phyloP scores from a whole-genome alignment of 92 coral and sea anemone genomes.

The Paramuricea clavata region DNA sequence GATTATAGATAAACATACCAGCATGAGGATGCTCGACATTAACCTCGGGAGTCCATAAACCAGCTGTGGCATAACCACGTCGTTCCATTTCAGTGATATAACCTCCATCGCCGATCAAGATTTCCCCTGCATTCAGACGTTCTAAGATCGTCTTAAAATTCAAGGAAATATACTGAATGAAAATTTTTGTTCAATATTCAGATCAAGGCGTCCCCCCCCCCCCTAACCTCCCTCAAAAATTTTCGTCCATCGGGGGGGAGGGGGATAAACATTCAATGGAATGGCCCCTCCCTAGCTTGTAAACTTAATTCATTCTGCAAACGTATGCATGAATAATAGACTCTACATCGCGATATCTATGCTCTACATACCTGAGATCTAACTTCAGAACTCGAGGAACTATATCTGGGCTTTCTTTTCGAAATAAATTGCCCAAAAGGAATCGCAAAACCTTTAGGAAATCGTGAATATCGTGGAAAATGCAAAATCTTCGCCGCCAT shows the following conservation, averaged over 20 bases:
- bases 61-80: too few species aligned
- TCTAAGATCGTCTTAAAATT: too few species aligned
- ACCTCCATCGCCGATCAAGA: too few species aligned
- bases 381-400: not conserved
- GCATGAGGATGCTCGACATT: too few species aligned
- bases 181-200: too few species aligned
- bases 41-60: too few species aligned
- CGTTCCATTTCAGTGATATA: too few species aligned
- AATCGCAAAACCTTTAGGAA: not conserved
- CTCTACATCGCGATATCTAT: too few species aligned
- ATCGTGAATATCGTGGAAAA: not conserved
- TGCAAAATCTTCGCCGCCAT: not conserved
- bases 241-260: too few species aligned
- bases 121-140: not conserved
- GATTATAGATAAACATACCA: too few species aligned
- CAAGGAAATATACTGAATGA: too few species aligned
- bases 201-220: constrained; percentile 60
- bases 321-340: not conserved
- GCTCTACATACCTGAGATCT: not conserved
- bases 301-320: not conserved
- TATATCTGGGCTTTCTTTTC: not conserved
- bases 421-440: not conserved
- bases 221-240: not conserved
- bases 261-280: not conserved
- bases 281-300: not conserved